Conservation (phyloP, 37 sponge, comb jelly and placozoan genomes). For the Crambe crambe region DNA sequence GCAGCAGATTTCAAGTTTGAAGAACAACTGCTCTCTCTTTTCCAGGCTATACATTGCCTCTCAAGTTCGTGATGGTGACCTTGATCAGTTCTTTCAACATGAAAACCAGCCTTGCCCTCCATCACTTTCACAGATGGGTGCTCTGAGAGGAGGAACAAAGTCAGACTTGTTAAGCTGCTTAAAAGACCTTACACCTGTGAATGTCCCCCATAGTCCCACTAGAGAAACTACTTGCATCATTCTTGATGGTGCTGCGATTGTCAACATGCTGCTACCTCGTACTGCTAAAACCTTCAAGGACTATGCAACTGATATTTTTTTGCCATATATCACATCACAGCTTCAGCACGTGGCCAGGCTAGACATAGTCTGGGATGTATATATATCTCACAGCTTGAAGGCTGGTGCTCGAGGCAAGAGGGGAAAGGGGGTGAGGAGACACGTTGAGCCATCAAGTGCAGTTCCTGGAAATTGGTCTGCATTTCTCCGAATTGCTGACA, state of each 20-base stretch:
- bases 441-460: background rate
- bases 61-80: conserved; percentile 21
- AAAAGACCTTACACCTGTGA: background rate
- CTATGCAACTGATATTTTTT: background rate
- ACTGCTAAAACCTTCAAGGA: background rate
- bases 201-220: background rate
- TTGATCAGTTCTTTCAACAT: conserved; percentile 21
- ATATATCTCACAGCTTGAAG: background rate
- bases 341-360: background rate
- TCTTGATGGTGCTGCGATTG: conserved; percentile 6
- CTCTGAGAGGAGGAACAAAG: background rate
- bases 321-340: conserved; percentile 1
- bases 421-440: background rate
- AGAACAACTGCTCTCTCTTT: conserved; percentile 19
- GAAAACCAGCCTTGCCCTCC: conserved; percentile 44
- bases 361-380: conserved; percentile 22
- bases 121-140: conserved; percentile 2
- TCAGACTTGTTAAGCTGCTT: background rate
- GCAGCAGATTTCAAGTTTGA: background rate
- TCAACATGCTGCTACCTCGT: background rate
- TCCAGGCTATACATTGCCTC: conserved; percentile 26
- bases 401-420: background rate
- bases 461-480: background rate
- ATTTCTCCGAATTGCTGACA: background rate
- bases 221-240: background rate